Conservation (phyloP, 2,797 vertebrate species). For the Esox lucius region DNA sequence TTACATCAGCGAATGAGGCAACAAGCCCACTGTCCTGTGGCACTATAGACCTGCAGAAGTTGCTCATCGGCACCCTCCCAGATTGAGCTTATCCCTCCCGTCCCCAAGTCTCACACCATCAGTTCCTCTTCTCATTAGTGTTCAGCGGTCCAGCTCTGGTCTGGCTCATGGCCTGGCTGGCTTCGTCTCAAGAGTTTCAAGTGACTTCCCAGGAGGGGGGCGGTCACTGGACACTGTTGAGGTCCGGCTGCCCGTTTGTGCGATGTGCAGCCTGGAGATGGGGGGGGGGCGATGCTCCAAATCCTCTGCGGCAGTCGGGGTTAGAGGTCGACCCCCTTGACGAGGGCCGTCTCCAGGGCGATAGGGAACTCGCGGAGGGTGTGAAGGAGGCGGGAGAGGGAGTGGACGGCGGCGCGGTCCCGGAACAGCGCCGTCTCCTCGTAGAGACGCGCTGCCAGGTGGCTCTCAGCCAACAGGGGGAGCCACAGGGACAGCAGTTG, state of each 20-base stretch:
- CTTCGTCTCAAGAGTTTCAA: not conserved
- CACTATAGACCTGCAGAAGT: constrained; percentile 22
- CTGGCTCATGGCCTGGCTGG: not conserved
- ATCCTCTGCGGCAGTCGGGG: constrained; percentile 21
- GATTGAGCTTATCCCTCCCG: no score
- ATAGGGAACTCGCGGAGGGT: constrained; percentile 92
- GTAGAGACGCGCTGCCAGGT: constrained; percentile 84
- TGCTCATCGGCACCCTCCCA: constrained; percentile 10
- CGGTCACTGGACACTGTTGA: constrained; percentile 15
- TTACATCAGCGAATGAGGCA: constrained; percentile 64
- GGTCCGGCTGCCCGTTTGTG: constrained; percentile 8
- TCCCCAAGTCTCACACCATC: constrained; percentile 18
- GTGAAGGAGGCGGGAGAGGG: constrained; percentile 88
- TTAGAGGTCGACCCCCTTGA: constrained; percentile 95
- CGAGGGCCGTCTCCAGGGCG: constrained; percentile 87
- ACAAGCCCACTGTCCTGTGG: constrained; percentile 31
- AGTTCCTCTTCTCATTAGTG: not conserved
- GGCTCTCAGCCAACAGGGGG: constrained; percentile 86
- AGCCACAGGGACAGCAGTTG: constrained; percentile 92
- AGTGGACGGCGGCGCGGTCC: constrained; percentile 83
- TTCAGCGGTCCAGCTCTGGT: not conserved
- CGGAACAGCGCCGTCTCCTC: constrained; percentile 91
- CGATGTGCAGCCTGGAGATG: constrained; percentile 8
- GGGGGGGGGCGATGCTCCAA: not conserved
- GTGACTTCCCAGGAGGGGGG: constrained; percentile 12